Base-by-base conservation (phyloP, 2,888 invertebrate genomes). In the Lomographa bimaculata region DNA sequence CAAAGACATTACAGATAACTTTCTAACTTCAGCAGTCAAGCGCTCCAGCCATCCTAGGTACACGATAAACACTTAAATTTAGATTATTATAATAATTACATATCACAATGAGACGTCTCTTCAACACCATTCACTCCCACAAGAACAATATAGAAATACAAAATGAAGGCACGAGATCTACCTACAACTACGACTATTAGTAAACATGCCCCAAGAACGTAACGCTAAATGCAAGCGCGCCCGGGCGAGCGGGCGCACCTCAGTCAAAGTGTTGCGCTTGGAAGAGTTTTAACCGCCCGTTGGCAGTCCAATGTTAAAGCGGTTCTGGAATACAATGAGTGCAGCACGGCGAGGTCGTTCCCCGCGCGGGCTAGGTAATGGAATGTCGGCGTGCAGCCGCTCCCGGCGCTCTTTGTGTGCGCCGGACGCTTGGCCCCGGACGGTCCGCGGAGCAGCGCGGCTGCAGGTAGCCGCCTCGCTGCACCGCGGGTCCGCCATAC, bases 81-180 rank as follows among this genome's bases (percentile, higher is more conserved):
- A 86, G 86, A 83, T 83, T 81, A 71, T 52, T 72, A 82, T 83
- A 85, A 81, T 87, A 89, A 86, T 89, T 86, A 89, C 84, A 89
- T 89, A 89, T 89, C 87, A 89, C 87, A 89, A 84, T 87, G 86
- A 85, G 84, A 84, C 84, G 79, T 84, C 82, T 79, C 80, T 79
- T 80, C 77, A 74, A 77, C 77, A 76, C 66, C 71, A 75, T 73
- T 74, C 80, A 83, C 79, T 79, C 80, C 75, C 84, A 85, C 75
- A 77, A 78, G 70, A 76, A 77, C 73, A 78, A 76, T 78, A 79
- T 67, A 73, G 74, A 78, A n/a, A 72, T 79, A 79, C 70, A 80
- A 79, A 82, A 81, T 79, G 78, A 87, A 89, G 87, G 87, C 87
- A 86, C 86, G 86, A 87, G 85, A 85, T 85, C 86, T 79, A 79